Evolutionary conservation across 2,888 invertebrate genomes (phyloP).

Genomic region (Hirtodrosophila histrioides): DNA sequence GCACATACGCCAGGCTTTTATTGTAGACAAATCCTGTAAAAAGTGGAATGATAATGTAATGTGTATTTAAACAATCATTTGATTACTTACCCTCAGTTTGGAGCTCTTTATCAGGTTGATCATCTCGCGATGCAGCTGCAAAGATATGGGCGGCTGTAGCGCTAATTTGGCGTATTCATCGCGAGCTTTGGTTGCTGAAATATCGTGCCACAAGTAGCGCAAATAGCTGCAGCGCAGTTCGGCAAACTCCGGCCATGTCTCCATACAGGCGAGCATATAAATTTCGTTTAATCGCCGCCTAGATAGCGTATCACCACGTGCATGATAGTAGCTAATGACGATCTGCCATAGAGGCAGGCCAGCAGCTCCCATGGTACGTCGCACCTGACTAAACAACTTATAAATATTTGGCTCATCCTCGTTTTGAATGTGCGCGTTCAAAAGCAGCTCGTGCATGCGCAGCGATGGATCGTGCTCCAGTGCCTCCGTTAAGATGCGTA

Average conservation of each 20-base stretch:
- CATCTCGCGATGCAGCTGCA: constrained; percentile 88
- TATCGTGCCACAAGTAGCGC: constrained; percentile 77
- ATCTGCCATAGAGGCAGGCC: constrained; percentile 76
- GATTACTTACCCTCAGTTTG: constrained; percentile 34
- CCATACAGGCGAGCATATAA: constrained; percentile 72
- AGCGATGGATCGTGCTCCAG: constrained; percentile 83
- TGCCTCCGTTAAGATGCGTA: constrained; percentile 82
- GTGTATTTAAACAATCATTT: not conserved
- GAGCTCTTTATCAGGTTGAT: constrained; percentile 83
- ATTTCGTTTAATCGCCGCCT: constrained; percentile 70
- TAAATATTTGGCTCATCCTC: constrained; percentile 84
- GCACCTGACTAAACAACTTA: constrained; percentile 82
- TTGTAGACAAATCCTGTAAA: constrained; percentile 79
- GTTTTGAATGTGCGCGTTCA: constrained; percentile 84
- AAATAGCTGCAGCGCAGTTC: constrained; percentile 77
- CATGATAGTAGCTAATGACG: constrained; percentile 75
- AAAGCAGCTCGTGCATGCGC: constrained; percentile 85
- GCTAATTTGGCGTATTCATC: constrained; percentile 87
- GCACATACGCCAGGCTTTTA: constrained; percentile 86
- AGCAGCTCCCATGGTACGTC: constrained; percentile 75
- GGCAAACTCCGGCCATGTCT: constrained; percentile 67
- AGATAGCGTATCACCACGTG: constrained; percentile 64
- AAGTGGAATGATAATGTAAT: constrained; percentile 82
- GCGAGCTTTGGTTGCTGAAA: constrained; percentile 85
- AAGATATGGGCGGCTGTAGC: constrained; percentile 86